A percentile compares a stretch with the other conserved stretches of the same genome.
phyloP scores from a whole-genome alignment of 2,888 invertebrate species.

The Terebella lapidaria region DNA sequence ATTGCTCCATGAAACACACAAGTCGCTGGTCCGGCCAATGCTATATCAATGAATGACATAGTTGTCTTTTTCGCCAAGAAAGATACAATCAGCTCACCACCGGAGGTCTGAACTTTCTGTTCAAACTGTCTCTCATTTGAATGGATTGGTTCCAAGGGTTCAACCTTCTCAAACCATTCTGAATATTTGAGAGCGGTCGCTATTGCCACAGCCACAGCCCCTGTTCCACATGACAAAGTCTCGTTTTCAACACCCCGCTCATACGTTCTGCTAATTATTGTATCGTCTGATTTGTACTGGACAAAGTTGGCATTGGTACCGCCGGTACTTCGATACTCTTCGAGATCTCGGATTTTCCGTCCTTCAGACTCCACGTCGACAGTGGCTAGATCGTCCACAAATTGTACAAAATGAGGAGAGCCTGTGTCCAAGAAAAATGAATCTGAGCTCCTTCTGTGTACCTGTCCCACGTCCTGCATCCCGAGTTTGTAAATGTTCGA shows the following conservation, averaged over 20 bases:
- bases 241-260: neutral
- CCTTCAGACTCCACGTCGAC: neutral
- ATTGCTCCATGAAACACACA: no score
- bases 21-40: no score
- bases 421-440: neutral
- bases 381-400: neutral
- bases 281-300: neutral
- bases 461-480: neutral
- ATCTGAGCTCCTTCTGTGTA: neutral
- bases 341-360: neutral
- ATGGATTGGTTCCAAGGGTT: conserved; percentile 73
- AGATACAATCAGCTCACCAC: no score
- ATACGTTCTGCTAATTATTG: neutral
- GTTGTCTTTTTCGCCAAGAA: no score
- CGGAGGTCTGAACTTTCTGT: no score
- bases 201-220: neutral
- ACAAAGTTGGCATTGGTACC: neutral
- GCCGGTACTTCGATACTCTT: neutral
- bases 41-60: no score
- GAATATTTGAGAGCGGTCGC: neutral
- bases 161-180: conserved; percentile 56
- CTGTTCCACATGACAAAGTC: neutral
- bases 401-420: neutral
- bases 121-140: conserved; percentile 76
- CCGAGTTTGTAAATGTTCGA: neutral